Percentiles rank a stretch among this genome's conserved stretches.
Conservation (phyloP, 2,888 invertebrate genomes). For the Gortyna flavago region DNA sequence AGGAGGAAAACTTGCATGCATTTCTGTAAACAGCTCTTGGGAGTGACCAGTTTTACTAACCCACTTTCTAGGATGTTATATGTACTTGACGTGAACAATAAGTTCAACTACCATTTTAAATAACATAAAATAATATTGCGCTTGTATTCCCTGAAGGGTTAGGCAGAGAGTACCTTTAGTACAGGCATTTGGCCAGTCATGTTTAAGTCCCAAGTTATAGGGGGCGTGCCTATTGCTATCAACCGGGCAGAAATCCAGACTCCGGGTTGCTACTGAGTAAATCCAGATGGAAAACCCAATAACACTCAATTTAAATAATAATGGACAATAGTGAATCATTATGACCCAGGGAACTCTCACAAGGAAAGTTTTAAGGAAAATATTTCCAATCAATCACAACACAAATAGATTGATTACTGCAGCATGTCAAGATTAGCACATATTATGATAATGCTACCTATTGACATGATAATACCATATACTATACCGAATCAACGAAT, state of each 20-base stretch:
- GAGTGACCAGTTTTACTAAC: background rate
- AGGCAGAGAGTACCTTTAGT: background rate
- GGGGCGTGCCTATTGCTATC: background rate
- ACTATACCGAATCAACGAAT: background rate
- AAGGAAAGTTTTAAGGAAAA: background rate
- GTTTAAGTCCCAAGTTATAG: background rate
- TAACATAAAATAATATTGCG: background rate
- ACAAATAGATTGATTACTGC: background rate
- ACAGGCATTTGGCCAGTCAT: background rate
- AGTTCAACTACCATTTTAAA: background rate
- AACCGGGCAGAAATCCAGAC: background rate
- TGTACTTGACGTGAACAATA: background rate
- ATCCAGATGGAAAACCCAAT: background rate
- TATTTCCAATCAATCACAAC: background rate
- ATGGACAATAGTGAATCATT: background rate
- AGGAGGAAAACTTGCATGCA: constrained; percentile 10
- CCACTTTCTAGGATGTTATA: background rate
- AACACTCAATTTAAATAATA: background rate
- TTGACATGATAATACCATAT: background rate
- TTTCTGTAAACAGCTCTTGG: constrained; percentile 7
- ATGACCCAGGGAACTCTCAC: background rate
- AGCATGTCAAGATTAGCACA: background rate
- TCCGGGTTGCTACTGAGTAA: background rate
- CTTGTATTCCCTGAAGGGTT: background rate
- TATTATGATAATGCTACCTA: background rate